phyloP scores from a whole-genome alignment of 2,888 invertebrate genomes.

The Chorisops tibialis region DNA sequence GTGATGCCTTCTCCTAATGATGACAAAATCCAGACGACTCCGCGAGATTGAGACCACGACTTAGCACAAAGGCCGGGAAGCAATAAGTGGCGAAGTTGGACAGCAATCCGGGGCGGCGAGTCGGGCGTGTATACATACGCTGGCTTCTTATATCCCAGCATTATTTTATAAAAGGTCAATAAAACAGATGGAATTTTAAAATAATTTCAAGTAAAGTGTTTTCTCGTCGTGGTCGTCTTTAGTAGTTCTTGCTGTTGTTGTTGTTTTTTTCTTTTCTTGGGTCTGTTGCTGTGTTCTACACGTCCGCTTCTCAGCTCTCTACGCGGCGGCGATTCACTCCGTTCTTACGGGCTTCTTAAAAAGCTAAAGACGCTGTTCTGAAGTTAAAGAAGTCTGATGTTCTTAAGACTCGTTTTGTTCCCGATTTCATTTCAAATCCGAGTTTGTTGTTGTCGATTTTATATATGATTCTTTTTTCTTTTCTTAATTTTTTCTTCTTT shows the following conservation, averaged over 20 bases:
- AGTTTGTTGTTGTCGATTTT: slow-evolving; percentile 5
- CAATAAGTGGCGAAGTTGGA: background rate
- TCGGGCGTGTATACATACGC: background rate
- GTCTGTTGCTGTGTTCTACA: too few relatives aligned
- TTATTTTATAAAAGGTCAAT: slow-evolving; percentile 7
- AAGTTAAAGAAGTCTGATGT: background rate
- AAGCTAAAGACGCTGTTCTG: too few relatives aligned
- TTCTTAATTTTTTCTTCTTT: background rate
- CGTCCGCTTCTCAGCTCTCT: too few relatives aligned
- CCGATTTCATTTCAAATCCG: slow-evolving; percentile 7
- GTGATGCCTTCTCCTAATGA: too few relatives aligned
- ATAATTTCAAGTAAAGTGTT: slow-evolving; percentile 14
- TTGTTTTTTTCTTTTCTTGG: too few relatives aligned
- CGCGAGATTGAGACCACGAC: background rate
- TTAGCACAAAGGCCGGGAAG: slow-evolving; percentile 3
- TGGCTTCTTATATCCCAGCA: background rate
- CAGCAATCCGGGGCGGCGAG: background rate
- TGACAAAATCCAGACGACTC: slow-evolving; percentile 6
- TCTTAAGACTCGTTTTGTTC: background rate
- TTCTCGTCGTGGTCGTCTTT: slow-evolving; percentile 7
- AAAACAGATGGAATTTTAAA: slow-evolving; percentile 14
- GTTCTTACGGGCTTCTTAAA: too few relatives aligned
- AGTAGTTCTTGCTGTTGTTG: background rate
- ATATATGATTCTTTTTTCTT: slow-evolving; percentile 2
- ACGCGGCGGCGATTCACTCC: too few relatives aligned